Percentiles rank a stretch among this genome's conserved stretches.
These are phyloP conservation scores for Erebia ligea DNA, from an alignment of 2,888 invertebrate genomes.

Conservation along the genomic window DNA sequence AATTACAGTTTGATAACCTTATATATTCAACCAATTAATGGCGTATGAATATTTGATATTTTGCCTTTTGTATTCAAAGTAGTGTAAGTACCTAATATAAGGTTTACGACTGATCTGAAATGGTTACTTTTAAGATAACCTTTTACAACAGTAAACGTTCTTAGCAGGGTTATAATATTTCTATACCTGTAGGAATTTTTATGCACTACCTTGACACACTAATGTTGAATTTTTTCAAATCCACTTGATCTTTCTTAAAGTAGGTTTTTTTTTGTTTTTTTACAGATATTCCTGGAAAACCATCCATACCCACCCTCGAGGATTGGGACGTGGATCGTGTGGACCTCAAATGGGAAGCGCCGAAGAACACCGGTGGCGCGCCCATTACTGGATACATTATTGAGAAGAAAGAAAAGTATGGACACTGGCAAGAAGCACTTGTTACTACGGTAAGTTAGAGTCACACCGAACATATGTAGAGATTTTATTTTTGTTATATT, in stretches of 20 bases:
- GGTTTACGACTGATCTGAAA: too few species aligned
- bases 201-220: not conserved
- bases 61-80: too few species aligned
- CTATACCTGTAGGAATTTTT: too few species aligned
- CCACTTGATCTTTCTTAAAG: not conserved
- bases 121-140: too few species aligned
- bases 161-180: too few species aligned
- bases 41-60: too few species aligned
- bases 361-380: constrained; percentile 90
- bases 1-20: too few species aligned
- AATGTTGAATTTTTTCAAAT: not conserved
- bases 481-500: too few species aligned
- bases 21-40: too few species aligned
- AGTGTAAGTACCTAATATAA: too few species aligned
- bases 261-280: not conserved
- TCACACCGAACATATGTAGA: too few species aligned
- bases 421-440: constrained; percentile 92
- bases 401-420: constrained; percentile 93
- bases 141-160: too few species aligned
- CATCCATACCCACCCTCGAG: constrained; percentile 92
- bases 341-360: constrained; percentile 92
- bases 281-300: constrained; percentile 91
- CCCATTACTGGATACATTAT: constrained; percentile 93
- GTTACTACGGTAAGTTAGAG: constrained; percentile 84
- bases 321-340: constrained; percentile 96